Percentiles rank a stretch among this genome's conserved stretches.
phyloP scores from a whole-genome alignment of 1,140 invertebrate species.

The Achatina immaculata region DNA sequence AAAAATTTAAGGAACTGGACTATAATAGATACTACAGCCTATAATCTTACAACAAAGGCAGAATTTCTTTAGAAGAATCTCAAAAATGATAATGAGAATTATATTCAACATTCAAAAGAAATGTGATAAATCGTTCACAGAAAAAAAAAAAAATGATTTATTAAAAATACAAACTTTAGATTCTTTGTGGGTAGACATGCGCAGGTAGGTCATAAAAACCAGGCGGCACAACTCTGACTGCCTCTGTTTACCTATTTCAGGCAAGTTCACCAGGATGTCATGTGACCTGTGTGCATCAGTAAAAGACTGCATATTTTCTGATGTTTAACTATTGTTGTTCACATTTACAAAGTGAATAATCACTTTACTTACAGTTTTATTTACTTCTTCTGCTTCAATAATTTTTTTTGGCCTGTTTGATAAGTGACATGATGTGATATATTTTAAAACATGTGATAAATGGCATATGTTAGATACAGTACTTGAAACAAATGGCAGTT shows the following conservation, averaged over 20 bases:
- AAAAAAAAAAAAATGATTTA: not conserved
- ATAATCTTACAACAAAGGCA: not conserved
- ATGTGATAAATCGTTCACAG: not conserved
- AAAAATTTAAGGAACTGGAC: not conserved
- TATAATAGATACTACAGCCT: not conserved
- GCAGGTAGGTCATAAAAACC: conserved; percentile 79
- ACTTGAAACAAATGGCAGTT: too few species aligned
- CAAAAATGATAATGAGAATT: too few species aligned
- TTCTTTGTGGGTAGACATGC: conserved; percentile 83
- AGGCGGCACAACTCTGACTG: conserved; percentile 76
- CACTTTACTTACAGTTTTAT: not conserved
- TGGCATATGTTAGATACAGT: too few species aligned
- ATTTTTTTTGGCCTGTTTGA: too few species aligned
- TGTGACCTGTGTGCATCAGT: conserved; percentile 77
- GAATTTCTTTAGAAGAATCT: too few species aligned
- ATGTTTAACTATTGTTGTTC: not conserved
- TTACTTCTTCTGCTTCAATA: not conserved
- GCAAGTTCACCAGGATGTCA: conserved; percentile 72
- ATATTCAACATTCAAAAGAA: not conserved
- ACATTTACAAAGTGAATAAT: not conserved
- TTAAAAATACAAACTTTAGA: conserved; percentile 73
- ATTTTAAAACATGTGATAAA: too few species aligned
- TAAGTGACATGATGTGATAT: too few species aligned
- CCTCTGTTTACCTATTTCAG: conserved; percentile 68
- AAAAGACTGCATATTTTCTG: not conserved